Evolutionary conservation across 2,113 vertebrate species (phyloP).

Genomic region (Cyprinodon brontotheroides): DNA sequence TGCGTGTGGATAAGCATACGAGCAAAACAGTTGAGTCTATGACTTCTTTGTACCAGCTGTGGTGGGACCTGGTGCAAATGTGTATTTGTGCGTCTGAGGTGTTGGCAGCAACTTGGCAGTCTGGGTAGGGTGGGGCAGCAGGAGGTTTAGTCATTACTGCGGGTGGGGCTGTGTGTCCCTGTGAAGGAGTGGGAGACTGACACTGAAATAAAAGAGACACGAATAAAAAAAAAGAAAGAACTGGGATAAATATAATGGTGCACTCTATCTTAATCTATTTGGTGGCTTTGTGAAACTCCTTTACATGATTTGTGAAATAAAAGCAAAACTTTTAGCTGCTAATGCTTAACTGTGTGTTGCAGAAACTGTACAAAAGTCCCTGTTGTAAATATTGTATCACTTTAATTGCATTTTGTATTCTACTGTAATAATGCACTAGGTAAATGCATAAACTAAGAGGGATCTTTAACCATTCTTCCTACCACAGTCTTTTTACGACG

Average conservation of each 20-base stretch:
- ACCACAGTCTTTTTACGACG: neutral
- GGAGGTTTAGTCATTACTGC: conserved; percentile 74
- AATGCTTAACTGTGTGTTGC: neutral
- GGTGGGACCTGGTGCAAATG: conserved; percentile 39
- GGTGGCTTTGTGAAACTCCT: neutral
- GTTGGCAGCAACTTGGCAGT: conserved; percentile 74
- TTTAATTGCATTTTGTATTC: neutral
- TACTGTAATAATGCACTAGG: too few species aligned
- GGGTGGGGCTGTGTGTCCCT: conserved; percentile 60
- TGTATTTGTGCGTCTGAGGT: conserved; percentile 53
- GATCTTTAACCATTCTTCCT: neutral
- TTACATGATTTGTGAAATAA: neutral
- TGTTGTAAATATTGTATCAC: neutral
- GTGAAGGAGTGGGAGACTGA: conserved; percentile 23
- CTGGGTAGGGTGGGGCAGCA: conserved; percentile 67
- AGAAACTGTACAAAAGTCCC: neutral
- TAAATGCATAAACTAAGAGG: neutral
- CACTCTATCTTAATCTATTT: neutral
- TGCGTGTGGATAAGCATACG: conserved; percentile 20
- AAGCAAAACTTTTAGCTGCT: neutral
- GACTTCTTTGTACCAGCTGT: conserved; percentile 40
- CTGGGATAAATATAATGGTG: neutral
- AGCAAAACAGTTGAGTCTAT: conserved; percentile 36
- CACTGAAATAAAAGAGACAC: conserved; percentile 21
- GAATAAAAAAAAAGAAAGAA: conserved; percentile 32